phyloP scores from a whole-genome alignment of 2,797 vertebrate species.

The Malacoraja senta region DNA sequence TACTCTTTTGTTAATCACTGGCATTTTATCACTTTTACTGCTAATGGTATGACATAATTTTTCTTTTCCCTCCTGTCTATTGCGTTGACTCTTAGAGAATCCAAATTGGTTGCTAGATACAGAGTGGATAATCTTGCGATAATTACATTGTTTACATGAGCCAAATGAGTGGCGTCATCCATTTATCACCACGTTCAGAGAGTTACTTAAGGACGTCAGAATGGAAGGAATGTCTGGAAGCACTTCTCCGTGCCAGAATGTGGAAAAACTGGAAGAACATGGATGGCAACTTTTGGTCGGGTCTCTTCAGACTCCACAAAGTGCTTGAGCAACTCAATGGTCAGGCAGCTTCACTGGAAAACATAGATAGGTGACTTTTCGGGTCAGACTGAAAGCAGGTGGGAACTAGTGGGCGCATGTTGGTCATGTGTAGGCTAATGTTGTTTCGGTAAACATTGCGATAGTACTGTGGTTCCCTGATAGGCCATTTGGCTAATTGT shows the following conservation, averaged over 20 bases:
- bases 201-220: neutral
- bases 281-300: too few relatives aligned
- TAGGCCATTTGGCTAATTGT: too few relatives aligned
- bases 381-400: too few relatives aligned
- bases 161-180: neutral
- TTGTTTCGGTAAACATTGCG: too few relatives aligned
- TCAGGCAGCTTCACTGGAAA: too few relatives aligned
- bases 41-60: neutral
- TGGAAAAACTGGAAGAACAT: neutral
- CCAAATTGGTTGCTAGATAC: neutral
- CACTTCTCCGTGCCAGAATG: neutral
- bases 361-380: too few relatives aligned
- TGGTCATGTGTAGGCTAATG: too few relatives aligned
- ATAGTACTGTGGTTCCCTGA: too few relatives aligned
- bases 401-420: too few relatives aligned
- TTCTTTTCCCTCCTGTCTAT: neutral
- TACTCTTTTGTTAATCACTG: neutral
- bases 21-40: neutral
- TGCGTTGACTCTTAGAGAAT: neutral
- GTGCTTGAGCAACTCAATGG: too few relatives aligned
- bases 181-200: neutral
- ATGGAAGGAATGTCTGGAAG: neutral
- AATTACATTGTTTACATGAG: neutral
- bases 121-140: neutral
- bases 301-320: too few relatives aligned